Conservation (phyloP, 2,888 invertebrate genomes). For the Protophormia terraenovae region DNA sequence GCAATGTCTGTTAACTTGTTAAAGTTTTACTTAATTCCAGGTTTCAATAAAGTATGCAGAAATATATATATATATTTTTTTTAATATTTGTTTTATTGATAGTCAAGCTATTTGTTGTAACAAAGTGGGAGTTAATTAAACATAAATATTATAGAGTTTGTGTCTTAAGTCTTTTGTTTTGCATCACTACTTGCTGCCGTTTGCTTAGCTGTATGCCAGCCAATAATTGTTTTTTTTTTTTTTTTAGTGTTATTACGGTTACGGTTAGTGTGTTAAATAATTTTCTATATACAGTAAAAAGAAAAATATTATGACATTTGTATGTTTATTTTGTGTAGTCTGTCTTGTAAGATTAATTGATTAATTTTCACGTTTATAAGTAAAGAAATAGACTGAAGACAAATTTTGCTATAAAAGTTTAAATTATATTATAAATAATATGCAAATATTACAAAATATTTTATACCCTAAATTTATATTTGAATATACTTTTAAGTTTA, state of each 20-base stretch:
- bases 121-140: conserved; percentile 63
- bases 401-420: not conserved
- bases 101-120: conserved; percentile 41
- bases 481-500: too few species aligned
- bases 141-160: conserved; percentile 29
- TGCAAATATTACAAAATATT: too few species aligned
- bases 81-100: conserved; percentile 37
- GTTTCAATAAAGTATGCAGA: conserved; percentile 19
- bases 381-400: not conserved
- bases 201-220: not conserved
- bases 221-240: conserved; percentile 10
- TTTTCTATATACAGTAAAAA: conserved; percentile 1
- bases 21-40: conserved; percentile 6
- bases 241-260: not conserved
- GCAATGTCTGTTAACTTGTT: not conserved
- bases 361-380: not conserved
- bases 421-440: not conserved
- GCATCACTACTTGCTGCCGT: not conserved
- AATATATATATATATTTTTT: not conserved
- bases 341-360: not conserved
- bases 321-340: not conserved
- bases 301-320: conserved; percentile 16
- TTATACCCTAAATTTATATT: too few species aligned
- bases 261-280: conserved; percentile 46
- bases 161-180: conserved; percentile 66